phyloP scores from a whole-genome alignment of 2,113 vertebrate genomes.

The Chionodraco myersi region DNA sequence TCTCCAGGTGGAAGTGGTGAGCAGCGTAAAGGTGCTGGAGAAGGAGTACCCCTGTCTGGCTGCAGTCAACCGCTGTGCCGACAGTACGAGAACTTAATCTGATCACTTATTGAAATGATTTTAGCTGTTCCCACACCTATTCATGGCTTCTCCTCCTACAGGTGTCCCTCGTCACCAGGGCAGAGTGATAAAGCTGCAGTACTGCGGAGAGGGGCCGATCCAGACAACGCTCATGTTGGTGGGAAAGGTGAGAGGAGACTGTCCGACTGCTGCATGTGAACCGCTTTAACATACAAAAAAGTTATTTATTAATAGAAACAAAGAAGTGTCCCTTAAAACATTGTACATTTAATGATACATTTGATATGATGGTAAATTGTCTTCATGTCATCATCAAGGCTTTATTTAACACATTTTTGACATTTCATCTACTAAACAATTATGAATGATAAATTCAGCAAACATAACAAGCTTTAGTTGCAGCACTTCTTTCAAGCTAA shows the following conservation, averaged over 20 bases:
- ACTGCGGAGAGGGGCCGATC: conserved; percentile 81
- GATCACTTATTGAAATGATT: not conserved
- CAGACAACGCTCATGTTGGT: conserved; percentile 85
- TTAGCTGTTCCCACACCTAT: not conserved
- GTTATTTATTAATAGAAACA: too few relatives aligned
- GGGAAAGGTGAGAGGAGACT: conserved; percentile 80
- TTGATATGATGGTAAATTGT: not conserved
- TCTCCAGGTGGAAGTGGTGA: conserved; percentile 79
- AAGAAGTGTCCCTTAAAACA: too few relatives aligned
- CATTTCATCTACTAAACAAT: too few relatives aligned
- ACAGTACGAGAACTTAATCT: conserved; percentile 60
- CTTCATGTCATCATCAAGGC: too few relatives aligned
- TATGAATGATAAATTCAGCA: too few relatives aligned
- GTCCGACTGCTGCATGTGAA: not conserved
- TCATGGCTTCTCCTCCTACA: conserved; percentile 36
- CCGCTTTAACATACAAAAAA: not conserved
- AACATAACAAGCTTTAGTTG: not conserved
- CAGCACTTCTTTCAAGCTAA: not conserved
- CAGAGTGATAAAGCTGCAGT: conserved; percentile 84
- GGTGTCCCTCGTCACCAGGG: conserved; percentile 85
- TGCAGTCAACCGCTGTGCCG: conserved; percentile 87
- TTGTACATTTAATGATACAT: not conserved
- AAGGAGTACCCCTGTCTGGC: conserved; percentile 85
- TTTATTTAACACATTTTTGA: too few relatives aligned
- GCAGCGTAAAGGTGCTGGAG: conserved; percentile 76